phyloP scores from a whole-genome alignment of 2,888 invertebrate species.

The Phyllotreta striolata region DNA sequence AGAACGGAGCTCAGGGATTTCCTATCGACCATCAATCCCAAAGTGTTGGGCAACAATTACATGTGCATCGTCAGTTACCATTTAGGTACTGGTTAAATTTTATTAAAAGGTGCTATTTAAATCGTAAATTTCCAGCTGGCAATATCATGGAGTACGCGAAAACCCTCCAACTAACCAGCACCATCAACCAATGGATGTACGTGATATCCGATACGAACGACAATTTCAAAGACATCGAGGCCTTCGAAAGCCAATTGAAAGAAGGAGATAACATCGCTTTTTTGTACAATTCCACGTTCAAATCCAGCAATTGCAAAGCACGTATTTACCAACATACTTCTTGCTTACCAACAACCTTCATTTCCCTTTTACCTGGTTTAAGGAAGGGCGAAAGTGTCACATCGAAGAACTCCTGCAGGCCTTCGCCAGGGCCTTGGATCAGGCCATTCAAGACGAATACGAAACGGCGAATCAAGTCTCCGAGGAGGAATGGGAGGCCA shows the following conservation, averaged over 20 bases:
- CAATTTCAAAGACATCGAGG: conserved; percentile 64
- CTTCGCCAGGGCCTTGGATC: conserved; percentile 74
- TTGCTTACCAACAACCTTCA: background rate
- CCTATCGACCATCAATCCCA: conserved; percentile 52
- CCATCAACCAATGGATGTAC: conserved; percentile 84
- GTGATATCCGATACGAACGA: conserved; percentile 70
- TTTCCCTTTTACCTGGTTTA: conserved; percentile 7
- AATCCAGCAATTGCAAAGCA: conserved; percentile 66
- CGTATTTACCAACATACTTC: conserved; percentile 31
- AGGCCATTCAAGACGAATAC: conserved; percentile 73
- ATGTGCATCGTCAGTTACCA: conserved; percentile 68
- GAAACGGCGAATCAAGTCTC: conserved; percentile 78
- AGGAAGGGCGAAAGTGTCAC: conserved; percentile 76
- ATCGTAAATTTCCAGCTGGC: conserved; percentile 64
- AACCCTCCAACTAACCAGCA: conserved; percentile 71
- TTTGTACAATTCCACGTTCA: conserved; percentile 72
- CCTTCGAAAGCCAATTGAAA: conserved; percentile 66
- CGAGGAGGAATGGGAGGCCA: conserved; percentile 86
- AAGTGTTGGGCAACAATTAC: conserved; percentile 61
- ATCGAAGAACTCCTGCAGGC: conserved; percentile 72
- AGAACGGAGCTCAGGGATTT: conserved; percentile 39
- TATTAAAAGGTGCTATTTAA: too few relatives aligned
- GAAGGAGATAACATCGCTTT: conserved; percentile 87
- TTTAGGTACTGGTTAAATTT: too few relatives aligned
- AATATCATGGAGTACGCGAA: conserved; percentile 75